Conservation (phyloP, 2,888 invertebrate species). For the Trypoxylon attenuatum region DNA sequence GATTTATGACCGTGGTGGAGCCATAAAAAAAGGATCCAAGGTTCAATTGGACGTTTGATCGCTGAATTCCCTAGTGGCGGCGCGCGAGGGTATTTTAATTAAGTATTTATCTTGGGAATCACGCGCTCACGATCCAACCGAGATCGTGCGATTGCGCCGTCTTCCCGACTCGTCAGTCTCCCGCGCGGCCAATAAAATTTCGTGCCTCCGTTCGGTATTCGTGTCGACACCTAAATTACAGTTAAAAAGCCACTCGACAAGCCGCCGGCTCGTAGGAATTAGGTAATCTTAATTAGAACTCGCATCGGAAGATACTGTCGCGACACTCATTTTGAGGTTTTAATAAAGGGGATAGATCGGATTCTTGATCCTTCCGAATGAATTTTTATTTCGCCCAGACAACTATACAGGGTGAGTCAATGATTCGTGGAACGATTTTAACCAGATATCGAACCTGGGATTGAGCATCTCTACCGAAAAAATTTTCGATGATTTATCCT, state of each 20-base stretch:
- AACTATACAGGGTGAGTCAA: no score
- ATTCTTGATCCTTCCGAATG: neutral
- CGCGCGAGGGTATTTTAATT: slow-evolving; percentile 34
- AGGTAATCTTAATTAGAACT: slow-evolving; percentile 20
- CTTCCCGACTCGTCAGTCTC: slow-evolving; percentile 5
- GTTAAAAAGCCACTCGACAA: neutral
- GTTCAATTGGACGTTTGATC: slow-evolving; percentile 6
- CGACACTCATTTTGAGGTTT: slow-evolving; percentile 9
- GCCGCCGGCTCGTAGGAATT: slow-evolving; percentile 8
- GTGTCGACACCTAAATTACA: slow-evolving; percentile 7
- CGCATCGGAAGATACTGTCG: neutral
- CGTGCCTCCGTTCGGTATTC: neutral
- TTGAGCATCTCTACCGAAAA: no score
- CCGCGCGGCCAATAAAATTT: slow-evolving; percentile 20
- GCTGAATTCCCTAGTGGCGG: slow-evolving; percentile 8
- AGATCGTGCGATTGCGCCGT: slow-evolving; percentile 18
- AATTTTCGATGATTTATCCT: no score
- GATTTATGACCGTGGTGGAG: neutral
- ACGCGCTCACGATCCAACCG: slow-evolving; percentile 7
- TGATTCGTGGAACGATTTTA: no score
- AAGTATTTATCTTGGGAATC: slow-evolving; percentile 44
- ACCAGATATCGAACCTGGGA: no score
- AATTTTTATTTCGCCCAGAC: no score
- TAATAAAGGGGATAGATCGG: slow-evolving; percentile 2
- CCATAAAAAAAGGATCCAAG: slow-evolving; percentile 6